phyloP scores from a whole-genome alignment of 2,797 vertebrate species.

The Pristis pectinata region DNA sequence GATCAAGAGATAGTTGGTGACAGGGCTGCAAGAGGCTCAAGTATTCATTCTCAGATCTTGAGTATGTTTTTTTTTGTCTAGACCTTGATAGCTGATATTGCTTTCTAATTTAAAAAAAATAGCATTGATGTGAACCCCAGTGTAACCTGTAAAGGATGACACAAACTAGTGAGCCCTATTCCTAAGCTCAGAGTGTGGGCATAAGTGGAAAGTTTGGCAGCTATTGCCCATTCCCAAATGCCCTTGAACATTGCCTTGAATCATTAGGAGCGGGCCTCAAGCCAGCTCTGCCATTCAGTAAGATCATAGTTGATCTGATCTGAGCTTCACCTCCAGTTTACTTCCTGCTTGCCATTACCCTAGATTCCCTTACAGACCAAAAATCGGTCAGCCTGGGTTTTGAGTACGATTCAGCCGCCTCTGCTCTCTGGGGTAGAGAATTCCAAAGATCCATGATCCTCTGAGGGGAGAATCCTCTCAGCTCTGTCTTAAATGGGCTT shows the following conservation, averaged over 20 bases:
- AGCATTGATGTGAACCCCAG: background rate
- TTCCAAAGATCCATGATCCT: too few relatives aligned
- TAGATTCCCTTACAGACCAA: too few relatives aligned
- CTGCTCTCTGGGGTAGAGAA: too few relatives aligned
- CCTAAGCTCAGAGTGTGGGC: background rate
- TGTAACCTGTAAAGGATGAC: background rate
- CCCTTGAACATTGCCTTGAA: background rate
- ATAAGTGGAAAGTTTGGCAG: background rate
- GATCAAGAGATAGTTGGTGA: background rate
- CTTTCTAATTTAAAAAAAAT: background rate
- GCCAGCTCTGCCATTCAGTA: too few relatives aligned
- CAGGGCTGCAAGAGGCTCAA: background rate
- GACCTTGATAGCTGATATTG: background rate
- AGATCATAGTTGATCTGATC: too few relatives aligned
- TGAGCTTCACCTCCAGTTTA: too few relatives aligned
- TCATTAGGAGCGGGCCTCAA: too few relatives aligned
- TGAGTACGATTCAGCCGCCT: too few relatives aligned
- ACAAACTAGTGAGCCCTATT: background rate
- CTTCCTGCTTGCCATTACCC: too few relatives aligned
- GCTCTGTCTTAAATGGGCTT: too few relatives aligned
- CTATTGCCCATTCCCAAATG: background rate
- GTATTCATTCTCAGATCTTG: background rate
- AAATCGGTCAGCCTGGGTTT: too few relatives aligned
- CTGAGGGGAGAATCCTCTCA: too few relatives aligned
- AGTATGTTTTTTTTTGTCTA: background rate